A percentile compares a stretch with the other conserved stretches of the same genome.
These are phyloP conservation scores for Holothuria leucospilota DNA, from an alignment of 53 echinoderm and acorn worm genomes.

Conservation along the genomic window DNA sequence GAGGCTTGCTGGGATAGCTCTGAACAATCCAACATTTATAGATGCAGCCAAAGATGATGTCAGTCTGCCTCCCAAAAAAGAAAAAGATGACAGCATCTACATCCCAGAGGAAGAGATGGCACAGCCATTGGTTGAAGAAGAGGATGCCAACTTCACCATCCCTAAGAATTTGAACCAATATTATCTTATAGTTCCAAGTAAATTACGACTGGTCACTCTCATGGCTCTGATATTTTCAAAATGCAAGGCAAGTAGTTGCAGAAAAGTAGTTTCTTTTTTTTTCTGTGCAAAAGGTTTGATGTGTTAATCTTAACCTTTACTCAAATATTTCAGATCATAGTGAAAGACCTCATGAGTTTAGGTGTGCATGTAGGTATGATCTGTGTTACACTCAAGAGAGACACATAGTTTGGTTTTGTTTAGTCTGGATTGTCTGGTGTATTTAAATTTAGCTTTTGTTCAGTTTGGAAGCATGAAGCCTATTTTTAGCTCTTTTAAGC, in stretches of 20 bases:
- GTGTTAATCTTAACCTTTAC: too few relatives aligned
- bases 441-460: too few relatives aligned
- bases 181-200: constrained; percentile 93
- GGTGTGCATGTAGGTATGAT: too few relatives aligned
- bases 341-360: too few relatives aligned
- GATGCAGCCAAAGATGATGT: constrained; percentile 72
- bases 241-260: constrained; percentile 64
- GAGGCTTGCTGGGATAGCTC: constrained; percentile 81
- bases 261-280: too few relatives aligned
- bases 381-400: too few relatives aligned
- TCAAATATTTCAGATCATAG: too few relatives aligned
- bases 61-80: not conserved
- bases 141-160: constrained; percentile 62
- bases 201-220: constrained; percentile 89
- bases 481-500: too few relatives aligned
- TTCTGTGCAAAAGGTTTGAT: too few relatives aligned
- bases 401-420: too few relatives aligned
- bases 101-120: constrained; percentile 25
- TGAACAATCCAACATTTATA: constrained; percentile 81
- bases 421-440: too few relatives aligned
- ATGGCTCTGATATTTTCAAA: constrained; percentile 77
- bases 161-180: constrained; percentile 86
- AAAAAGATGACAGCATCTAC: constrained; percentile 10
- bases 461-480: too few relatives aligned
- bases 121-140: not conserved